Base-by-base conservation (phyloP, 2,888 invertebrate species). In the Drosophila nigricruria region DNA sequence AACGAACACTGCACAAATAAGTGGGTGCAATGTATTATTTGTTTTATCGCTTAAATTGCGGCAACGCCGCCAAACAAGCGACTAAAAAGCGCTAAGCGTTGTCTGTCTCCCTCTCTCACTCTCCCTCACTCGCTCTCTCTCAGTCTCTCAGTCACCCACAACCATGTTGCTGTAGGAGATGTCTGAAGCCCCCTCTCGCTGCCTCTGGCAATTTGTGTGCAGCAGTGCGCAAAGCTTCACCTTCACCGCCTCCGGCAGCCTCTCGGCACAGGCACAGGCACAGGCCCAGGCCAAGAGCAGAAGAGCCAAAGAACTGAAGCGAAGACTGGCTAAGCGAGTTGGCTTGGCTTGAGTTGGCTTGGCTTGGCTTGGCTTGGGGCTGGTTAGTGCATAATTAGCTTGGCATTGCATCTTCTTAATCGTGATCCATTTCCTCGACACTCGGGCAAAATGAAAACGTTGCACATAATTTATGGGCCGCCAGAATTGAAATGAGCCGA, bases 21-120 rank as follows among this genome's bases (percentile, higher is more conserved):
- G 88, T 86, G 72, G 86, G 85, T 88, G 88, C 89, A 84, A 81
- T 84, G 89, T 88, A 70, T 89, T 86, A 89, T 86, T 89, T 86
- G 89, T 82, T 86, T 88, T 84, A 83, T 78, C 70, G 89, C 83
- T 88, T 75, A 87, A 89, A 89, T 83, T 89, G 89, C 80, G 77
- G 73, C 47, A 65, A 65, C 61, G 49, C 58, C 68, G 65, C 45
- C 76, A 73, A 88, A 87, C 85, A 70, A 84, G 85, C 88, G 85
- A 56, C 81, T 88, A 86, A 86, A 89, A 89, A 80, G 88, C 89
- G 89, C 81, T 86, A 89, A 89, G 82, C 88, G 85, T 69, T 89
- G 34, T 25, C 54, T 8, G n/a, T 38, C 27, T 5, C 12, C 9
- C 42, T 23, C 18, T 20, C 18, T 20, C n/a, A n/a, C 34, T 16